Conservation (phyloP, 2,113 vertebrate genomes). For the Oreamnos americanus region DNA sequence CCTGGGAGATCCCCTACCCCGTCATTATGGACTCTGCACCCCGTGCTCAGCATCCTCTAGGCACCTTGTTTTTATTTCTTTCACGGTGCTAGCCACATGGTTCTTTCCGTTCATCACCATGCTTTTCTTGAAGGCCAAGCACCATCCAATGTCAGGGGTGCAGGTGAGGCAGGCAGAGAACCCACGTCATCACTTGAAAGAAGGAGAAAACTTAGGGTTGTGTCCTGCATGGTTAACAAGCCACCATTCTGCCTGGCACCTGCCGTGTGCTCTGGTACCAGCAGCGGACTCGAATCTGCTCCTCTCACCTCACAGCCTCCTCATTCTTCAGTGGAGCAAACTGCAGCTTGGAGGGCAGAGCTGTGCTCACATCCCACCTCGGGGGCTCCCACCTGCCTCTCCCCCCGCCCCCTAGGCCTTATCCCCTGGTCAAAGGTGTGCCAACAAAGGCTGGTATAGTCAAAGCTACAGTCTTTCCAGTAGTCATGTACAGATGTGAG, state of each 20-base stretch:
- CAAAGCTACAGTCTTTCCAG: neutral
- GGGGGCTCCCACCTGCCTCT: neutral
- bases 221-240: accelerated
- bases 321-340: neutral
- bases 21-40: neutral
- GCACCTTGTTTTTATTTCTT: neutral
- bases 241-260: no score
- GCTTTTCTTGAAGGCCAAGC: neutral
- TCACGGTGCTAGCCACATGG: neutral
- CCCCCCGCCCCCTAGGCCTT: accelerated
- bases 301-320: neutral
- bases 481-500: neutral
- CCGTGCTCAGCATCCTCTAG: neutral
- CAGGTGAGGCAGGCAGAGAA: accelerated
- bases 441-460: neutral
- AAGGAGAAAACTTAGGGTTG: neutral
- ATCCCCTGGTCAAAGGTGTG: neutral
- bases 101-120: neutral
- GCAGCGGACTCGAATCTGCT: accelerated
- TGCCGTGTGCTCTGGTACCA: neutral
- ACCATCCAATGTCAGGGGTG: neutral
- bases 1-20: no score
- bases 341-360: neutral
- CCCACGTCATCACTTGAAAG: accelerated
- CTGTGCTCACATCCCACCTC: neutral